Conservation (phyloP, 2,888 invertebrate genomes). For the Clepsis dumicolana region DNA sequence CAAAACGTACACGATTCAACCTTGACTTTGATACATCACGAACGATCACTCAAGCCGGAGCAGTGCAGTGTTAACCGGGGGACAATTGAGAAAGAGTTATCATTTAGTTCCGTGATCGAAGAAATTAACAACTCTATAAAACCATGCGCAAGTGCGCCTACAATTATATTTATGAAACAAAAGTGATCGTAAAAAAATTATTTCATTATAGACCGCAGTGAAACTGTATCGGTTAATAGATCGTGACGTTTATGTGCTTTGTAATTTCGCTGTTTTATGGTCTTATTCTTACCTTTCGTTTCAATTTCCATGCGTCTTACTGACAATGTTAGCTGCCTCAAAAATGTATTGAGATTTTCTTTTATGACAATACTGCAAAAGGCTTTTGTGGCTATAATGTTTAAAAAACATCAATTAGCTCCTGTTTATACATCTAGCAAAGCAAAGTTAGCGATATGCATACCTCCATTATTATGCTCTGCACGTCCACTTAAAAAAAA, state of each 20-base stretch:
- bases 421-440: background rate
- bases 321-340: background rate
- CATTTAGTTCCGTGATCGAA: constrained; percentile 12
- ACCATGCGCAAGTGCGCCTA: background rate
- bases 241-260: constrained; percentile 3
- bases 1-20: constrained; percentile 12
- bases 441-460: background rate
- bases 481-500: background rate
- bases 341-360: background rate
- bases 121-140: background rate
- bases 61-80: constrained; percentile 3
- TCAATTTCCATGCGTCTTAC: background rate
- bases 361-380: background rate
- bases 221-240: constrained; percentile 10
- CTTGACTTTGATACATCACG: constrained; percentile 13
- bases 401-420: constrained; percentile 1
- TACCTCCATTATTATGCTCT: background rate
- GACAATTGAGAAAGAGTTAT: constrained; percentile 15
- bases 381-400: background rate
- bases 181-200: constrained; percentile 7
- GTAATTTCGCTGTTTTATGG: background rate
- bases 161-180: background rate
- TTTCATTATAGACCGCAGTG: background rate
- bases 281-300: background rate
- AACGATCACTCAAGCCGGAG: background rate